Conservation (phyloP, 2,888 invertebrate genomes). For the Pandemis heparana region DNA sequence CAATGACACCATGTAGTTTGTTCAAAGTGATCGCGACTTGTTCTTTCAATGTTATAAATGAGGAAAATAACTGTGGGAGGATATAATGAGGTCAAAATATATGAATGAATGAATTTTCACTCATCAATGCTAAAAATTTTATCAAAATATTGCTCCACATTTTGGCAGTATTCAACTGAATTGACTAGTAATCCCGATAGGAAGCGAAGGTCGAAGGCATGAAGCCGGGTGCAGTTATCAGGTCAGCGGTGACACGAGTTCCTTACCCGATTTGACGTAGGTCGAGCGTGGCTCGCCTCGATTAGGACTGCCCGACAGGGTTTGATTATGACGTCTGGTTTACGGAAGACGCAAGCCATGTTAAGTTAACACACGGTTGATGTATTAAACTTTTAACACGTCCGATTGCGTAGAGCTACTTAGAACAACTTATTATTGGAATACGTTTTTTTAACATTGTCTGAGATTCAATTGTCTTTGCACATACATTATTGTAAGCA, state of each 20-base stretch:
- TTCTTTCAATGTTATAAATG: too few relatives aligned
- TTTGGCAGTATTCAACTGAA: slow-evolving; percentile 18
- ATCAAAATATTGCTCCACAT: slow-evolving; percentile 26
- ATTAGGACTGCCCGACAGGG: slow-evolving; percentile 71
- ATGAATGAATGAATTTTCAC: too few relatives aligned
- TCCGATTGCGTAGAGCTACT: neutral
- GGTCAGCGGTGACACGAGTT: slow-evolving; percentile 66
- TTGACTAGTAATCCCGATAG: slow-evolving; percentile 30
- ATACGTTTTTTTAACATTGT: neutral
- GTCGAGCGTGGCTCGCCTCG: slow-evolving; percentile 75
- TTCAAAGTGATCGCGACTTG: too few relatives aligned
- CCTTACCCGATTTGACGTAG: slow-evolving; percentile 74
- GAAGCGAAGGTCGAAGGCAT: slow-evolving; percentile 29
- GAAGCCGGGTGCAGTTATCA: slow-evolving; percentile 58
- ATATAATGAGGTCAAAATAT: too few relatives aligned
- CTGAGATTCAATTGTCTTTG: too few relatives aligned
- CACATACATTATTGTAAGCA: too few relatives aligned
- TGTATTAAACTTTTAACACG: slow-evolving; percentile 28
- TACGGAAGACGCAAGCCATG: slow-evolving; percentile 21
- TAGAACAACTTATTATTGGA: neutral
- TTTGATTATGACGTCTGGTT: slow-evolving; percentile 68
- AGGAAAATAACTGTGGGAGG: too few relatives aligned
- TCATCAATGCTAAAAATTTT: neutral
- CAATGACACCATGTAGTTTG: too few relatives aligned
- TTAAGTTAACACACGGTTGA: slow-evolving; percentile 59